Base-by-base conservation (phyloP, 2,888 invertebrate genomes). In the Theretra japonica region DNA sequence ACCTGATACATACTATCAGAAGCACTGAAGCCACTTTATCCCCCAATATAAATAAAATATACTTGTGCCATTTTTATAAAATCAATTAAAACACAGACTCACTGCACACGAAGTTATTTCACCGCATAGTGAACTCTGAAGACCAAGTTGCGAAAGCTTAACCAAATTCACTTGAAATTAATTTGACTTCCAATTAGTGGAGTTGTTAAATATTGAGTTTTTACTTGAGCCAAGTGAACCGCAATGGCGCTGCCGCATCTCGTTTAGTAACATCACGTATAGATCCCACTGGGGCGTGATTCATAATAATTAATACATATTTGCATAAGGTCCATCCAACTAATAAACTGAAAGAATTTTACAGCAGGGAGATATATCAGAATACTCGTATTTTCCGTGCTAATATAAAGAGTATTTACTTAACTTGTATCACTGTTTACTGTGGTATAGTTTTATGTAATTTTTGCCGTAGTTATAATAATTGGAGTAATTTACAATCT, bases 181-280 rank as follows among this genome's bases (percentile, higher is more conserved):
- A 65, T 65, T 65, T 65, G 23, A 17, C 65, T 23, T 65, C 65
- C 65, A 65, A 65, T 65, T 65, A 65, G 65, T 25, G 28, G 30
- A 48, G 41, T 48, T 65, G 65, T 65, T 65, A 21, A 41, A 62
- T 33, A 65, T 48, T 65, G 65, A 65, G 23, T 15, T 41, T 41
- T 62, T 23, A 15, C 41, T 23, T 33, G 65, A 21, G 48, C 65
- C 65, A 65, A 62, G 41, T 23, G 65, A 33, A 60, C 60, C 60
- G 60, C 41, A 41, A 15, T 33, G 21, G 41, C 41, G 19, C 62
- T 48, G 65, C 65, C 48, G 6, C 48, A 62, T 11, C 21, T 33
- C 3, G 53, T 17, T 50, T 1, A 21, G n/a, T 8, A 15, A 33
- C 41, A 65, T 48, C 21, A 65, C 15, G 41, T 65, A 11, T 8